Conservation (phyloP, 2,113 vertebrate genomes). For the Pelodiscus sinensis region DNA sequence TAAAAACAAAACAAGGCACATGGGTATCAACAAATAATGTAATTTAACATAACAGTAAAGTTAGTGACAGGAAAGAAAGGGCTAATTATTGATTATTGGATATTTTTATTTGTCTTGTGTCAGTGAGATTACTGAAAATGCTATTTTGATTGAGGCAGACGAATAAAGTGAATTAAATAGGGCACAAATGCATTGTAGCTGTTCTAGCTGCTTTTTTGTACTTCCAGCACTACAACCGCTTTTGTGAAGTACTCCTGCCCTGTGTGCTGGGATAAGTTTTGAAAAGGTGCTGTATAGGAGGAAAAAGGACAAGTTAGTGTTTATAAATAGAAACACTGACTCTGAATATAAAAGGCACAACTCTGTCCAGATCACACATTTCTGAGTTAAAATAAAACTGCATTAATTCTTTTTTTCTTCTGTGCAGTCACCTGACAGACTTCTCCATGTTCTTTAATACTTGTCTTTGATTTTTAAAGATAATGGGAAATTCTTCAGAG, state of each 20-base stretch:
- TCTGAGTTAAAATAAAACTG: background rate
- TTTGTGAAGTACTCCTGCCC: background rate
- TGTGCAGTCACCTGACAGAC: background rate
- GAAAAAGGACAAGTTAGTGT: background rate
- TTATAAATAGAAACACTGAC: background rate
- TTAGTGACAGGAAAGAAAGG: background rate
- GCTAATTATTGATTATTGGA: background rate
- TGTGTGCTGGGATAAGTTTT: background rate
- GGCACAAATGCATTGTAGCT: background rate
- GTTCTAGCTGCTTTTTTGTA: rapidly evolving
- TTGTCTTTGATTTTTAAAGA: constrained; percentile 79
- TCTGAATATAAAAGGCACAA: background rate
- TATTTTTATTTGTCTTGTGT: background rate
- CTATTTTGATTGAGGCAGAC: rapidly evolving
- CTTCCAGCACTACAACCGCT: background rate
- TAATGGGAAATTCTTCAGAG: constrained; percentile 95
- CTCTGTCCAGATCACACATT: background rate
- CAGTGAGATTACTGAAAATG: background rate
- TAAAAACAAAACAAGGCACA: background rate
- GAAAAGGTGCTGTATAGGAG: no score
- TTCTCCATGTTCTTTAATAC: background rate
- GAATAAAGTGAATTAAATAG: rapidly evolving
- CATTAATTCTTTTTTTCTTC: background rate
- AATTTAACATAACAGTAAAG: background rate
- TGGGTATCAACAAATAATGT: background rate